A percentile compares a stretch with the other conserved stretches of the same genome.
These are phyloP conservation scores for Apodemia mormo DNA, from an alignment of 2,888 invertebrate species.

Conservation along the genomic window DNA sequence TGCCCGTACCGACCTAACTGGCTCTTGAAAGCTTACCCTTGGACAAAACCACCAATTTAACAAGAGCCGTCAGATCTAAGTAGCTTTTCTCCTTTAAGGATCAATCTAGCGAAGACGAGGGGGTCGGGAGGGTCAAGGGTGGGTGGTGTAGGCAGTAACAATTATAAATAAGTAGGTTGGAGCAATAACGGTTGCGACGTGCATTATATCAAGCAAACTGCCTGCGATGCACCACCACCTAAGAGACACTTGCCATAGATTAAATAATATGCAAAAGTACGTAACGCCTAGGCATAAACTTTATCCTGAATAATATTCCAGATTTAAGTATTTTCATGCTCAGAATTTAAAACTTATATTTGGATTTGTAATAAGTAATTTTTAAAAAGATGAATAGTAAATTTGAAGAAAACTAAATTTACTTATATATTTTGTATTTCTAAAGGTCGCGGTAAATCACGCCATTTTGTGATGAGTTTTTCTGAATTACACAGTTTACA, in stretches of 20 bases:
- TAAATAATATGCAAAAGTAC: slow-evolving; percentile 31
- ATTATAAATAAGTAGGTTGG: slow-evolving; percentile 80
- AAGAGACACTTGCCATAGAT: slow-evolving; percentile 60
- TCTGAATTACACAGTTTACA: no score
- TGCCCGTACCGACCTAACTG: slow-evolving; percentile 73
- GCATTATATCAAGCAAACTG: slow-evolving; percentile 79
- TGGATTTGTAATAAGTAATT: no score
- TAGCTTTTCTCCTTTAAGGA: slow-evolving; percentile 27
- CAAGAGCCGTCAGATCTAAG: slow-evolving; percentile 35
- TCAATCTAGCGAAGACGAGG: slow-evolving; percentile 33
- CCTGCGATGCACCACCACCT: slow-evolving; percentile 75
- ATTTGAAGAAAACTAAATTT: no score
- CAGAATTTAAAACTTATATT: no score
- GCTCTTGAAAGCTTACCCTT: slow-evolving; percentile 51
- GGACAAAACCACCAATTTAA: slow-evolving; percentile 40
- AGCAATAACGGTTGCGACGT: slow-evolving; percentile 76
- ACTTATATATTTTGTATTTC: no score
- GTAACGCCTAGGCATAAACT: slow-evolving; percentile 35
- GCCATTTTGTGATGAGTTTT: no score
- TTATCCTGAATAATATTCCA: background rate
- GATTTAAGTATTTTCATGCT: background rate
- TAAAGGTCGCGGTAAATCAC: no score
- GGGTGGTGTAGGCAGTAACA: slow-evolving; percentile 62
- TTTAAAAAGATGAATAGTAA: no score
- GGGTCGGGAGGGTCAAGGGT: slow-evolving; percentile 46